These are phyloP conservation scores for Hypomecis atomaria DNA, from an alignment of 2,888 invertebrate genomes.

Conservation along the genomic window DNA sequence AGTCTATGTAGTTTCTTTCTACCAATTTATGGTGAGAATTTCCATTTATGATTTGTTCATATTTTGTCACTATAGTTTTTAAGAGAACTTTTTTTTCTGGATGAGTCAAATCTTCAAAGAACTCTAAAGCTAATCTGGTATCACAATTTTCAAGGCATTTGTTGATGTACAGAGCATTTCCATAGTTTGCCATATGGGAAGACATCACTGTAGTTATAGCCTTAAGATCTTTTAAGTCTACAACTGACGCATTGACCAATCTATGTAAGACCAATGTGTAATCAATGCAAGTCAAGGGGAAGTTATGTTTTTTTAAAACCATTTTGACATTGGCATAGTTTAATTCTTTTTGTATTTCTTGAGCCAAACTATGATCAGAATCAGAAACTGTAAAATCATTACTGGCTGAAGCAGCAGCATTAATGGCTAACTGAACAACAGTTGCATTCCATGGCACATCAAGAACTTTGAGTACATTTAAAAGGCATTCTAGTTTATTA, in stretches of 20 bases:
- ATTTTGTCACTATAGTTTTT: conserved; percentile 67
- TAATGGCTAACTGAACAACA: conserved; percentile 65
- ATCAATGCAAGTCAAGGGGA: conserved; percentile 70
- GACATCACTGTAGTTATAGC: conserved; percentile 66
- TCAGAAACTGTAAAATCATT: conserved; percentile 73
- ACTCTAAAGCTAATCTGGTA: conserved; percentile 67
- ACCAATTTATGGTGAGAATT: conserved; percentile 50
- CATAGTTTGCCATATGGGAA: conserved; percentile 59
- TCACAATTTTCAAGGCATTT: conserved; percentile 73
- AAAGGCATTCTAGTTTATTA: conserved; percentile 70
- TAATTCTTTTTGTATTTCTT: conserved; percentile 74
- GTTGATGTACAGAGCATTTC: conserved; percentile 68
- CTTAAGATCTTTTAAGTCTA: conserved; percentile 71
- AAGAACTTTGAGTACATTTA: conserved; percentile 73
- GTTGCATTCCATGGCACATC: conserved; percentile 75
- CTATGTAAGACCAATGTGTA: conserved; percentile 73
- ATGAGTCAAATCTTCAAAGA: conserved; percentile 60
- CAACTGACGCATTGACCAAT: conserved; percentile 59
- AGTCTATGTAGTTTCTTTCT: conserved; percentile 78
- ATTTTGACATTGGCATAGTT: conserved; percentile 77
- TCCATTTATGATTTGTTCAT: conserved; percentile 70
- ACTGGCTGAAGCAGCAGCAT: conserved; percentile 62
- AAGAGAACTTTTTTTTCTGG: conserved; percentile 64
- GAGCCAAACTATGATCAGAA: conserved; percentile 63
- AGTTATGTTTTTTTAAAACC: conserved; percentile 77